Base-by-base conservation (phyloP, 2,113 vertebrate species). In the Colinus virginianus region DNA sequence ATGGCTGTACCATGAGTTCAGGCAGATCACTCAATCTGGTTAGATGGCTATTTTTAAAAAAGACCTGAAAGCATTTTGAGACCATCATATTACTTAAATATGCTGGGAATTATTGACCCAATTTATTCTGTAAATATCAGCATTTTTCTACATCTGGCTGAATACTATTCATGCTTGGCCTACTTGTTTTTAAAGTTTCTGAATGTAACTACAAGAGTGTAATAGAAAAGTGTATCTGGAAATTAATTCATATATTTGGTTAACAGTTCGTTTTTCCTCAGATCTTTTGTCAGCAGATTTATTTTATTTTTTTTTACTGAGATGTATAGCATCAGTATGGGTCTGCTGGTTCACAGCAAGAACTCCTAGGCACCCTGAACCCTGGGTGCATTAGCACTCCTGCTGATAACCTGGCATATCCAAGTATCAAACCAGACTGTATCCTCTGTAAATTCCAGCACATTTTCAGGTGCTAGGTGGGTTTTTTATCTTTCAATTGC, bases 401-500 rank as follows among this genome's bases (percentile, higher is more conserved):
- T 45, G 58, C 23, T 25, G 26, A 3, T 61, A 56, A 56, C 46
- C n/a, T 36, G 36, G 56, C 55, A 67, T 0, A 1, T 43, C 30
- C 17, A 13, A 18, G 30, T 67, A 78, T 28, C 45, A 93, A 67
- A 91, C 59, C 56, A 95, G 38, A 40, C 51, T 5, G 2, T 58
- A 70, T 14, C 18, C 88, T 93, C 56, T 59, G 5, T 61, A 22
- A n/a, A 22, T 74, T 90, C 70, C 68, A 72, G 64, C 43, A 87
- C 26, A 80, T 71, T 78, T 93, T 70, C 46, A 74, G 59, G 48
- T 5, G 2, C 38, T 88, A 26, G 3, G 2, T 84, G 55, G 45
- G 19, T 91, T 87, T 81, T 94, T 92, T 92, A 78, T 78, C 48
- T 90, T 92, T 93, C 78, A 70, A 4, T 93, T 91, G n/a, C 61